A percentile compares a stretch with the other conserved stretches of the same genome.
Conservation (phyloP, 2,888 invertebrate genomes). For the Sesia bembeciformis region DNA sequence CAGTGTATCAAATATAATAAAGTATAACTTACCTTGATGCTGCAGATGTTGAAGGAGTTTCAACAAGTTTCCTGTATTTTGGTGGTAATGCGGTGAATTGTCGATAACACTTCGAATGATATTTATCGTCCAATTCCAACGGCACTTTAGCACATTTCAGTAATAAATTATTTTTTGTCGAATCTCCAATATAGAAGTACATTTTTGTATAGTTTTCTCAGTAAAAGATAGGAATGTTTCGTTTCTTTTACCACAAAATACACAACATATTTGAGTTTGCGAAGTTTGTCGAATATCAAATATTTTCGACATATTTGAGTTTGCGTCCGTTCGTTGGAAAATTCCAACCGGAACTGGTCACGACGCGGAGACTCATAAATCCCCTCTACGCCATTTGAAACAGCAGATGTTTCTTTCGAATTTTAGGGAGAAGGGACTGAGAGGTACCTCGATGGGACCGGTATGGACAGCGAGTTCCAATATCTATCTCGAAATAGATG, state of each 20-base stretch:
- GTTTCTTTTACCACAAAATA: conserved; percentile 1
- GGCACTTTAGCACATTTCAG: not conserved
- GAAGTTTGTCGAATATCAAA: too few relatives aligned
- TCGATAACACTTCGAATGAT: not conserved
- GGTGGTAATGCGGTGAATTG: not conserved
- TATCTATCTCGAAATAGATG: too few relatives aligned
- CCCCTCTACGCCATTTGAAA: not conserved
- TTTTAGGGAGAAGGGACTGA: not conserved
- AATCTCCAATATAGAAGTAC: not conserved
- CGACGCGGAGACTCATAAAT: not conserved
- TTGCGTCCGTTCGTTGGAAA: not conserved
- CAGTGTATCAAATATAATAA: too few relatives aligned
- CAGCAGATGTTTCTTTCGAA: not conserved
- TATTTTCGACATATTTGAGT: not conserved
- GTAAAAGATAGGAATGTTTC: not conserved
- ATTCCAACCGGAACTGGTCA: not conserved
- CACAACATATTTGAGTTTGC: not conserved
- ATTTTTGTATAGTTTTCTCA: conserved; percentile 1
- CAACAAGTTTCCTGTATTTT: not conserved
- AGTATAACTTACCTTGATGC: not conserved
- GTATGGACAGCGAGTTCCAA: too few relatives aligned
- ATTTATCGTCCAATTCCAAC: not conserved
- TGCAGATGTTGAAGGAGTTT: not conserved
- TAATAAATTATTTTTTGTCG: not conserved
- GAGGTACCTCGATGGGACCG: conserved; percentile 1